Percentiles rank a stretch among this genome's conserved stretches.
These are phyloP conservation scores for Lacerta bilineata DNA, from an alignment of 2,797 vertebrate species.

Conservation along the genomic window DNA sequence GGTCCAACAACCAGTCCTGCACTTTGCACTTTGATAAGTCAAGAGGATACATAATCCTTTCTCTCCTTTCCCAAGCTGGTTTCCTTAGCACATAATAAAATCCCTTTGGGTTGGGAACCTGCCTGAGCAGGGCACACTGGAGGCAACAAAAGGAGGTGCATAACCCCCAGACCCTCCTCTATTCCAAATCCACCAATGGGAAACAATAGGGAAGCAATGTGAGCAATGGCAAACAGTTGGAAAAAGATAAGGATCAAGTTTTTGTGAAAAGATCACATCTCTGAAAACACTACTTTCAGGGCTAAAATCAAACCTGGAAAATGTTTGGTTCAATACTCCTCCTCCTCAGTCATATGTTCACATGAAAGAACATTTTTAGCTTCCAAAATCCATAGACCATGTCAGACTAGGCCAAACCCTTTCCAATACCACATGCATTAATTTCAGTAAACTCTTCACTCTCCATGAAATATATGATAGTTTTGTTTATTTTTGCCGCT, in stretches of 20 bases:
- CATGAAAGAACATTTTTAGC: neutral
- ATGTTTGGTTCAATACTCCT: neutral
- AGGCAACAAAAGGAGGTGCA: neutral
- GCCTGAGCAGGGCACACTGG: neutral
- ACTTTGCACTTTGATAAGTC: too few relatives aligned
- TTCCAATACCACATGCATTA: too few relatives aligned
- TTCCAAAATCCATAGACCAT: neutral
- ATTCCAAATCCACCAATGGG: neutral
- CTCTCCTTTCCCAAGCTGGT: neutral
- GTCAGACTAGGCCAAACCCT: too few relatives aligned
- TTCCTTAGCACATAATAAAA: neutral
- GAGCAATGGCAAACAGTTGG: neutral
- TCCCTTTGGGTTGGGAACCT: neutral
- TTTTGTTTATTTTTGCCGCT: neutral
- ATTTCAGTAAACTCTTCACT: too few relatives aligned
- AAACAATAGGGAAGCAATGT: neutral
- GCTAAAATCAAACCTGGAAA: neutral
- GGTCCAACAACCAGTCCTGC: too few relatives aligned
- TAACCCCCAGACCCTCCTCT: neutral
- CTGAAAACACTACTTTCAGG: neutral
- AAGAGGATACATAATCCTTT: neutral
- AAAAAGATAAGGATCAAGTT: neutral
- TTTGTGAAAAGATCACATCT: neutral
- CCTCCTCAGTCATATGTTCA: neutral
- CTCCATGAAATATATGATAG: too few relatives aligned